phyloP scores from a whole-genome alignment of 2,888 invertebrate genomes.

The Drosophila acutilabella region DNA sequence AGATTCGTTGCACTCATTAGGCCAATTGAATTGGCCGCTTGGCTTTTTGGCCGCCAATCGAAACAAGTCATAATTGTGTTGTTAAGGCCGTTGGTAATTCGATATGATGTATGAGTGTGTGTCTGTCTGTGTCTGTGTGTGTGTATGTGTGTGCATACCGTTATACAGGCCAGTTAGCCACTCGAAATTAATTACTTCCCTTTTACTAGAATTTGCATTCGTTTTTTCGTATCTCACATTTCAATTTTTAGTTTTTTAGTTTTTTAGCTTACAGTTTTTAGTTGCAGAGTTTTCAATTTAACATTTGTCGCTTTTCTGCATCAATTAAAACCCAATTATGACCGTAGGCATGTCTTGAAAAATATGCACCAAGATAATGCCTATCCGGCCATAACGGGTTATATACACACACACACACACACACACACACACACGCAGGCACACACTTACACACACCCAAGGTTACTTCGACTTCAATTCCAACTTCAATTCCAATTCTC shows the following conservation, averaged over 20 bases:
- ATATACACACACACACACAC: slow-evolving; percentile 39
- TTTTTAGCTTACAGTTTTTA: slow-evolving; percentile 34
- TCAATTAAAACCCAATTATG: slow-evolving; percentile 73
- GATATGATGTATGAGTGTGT: slow-evolving; percentile 51
- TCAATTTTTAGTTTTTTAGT: background rate
- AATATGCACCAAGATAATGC: slow-evolving; percentile 62
- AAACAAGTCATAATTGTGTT: slow-evolving; percentile 73
- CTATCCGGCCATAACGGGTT: slow-evolving; percentile 73
- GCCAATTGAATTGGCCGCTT: slow-evolving; percentile 69
- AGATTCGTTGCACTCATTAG: slow-evolving; percentile 80
- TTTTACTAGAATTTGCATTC: slow-evolving; percentile 75
- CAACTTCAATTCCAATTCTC: background rate
- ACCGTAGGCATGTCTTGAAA: slow-evolving; percentile 64
- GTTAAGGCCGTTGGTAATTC: slow-evolving; percentile 71
- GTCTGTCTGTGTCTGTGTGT: background rate
- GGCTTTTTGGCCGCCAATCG: slow-evolving; percentile 48
- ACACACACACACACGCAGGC: slow-evolving; percentile 25
- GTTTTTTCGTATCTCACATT: slow-evolving; percentile 12
- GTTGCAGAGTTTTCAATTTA: slow-evolving; percentile 25
- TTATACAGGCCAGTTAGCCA: slow-evolving; percentile 24
- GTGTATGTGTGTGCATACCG: slow-evolving; percentile 1
- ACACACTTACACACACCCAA: slow-evolving; percentile 36
- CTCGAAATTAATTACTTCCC: slow-evolving; percentile 70
- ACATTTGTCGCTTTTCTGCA: slow-evolving; percentile 55
- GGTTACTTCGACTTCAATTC: slow-evolving; percentile 17